Evolutionary conservation across 2,888 invertebrate genomes (phyloP).

Genomic region (Allygus modestus): DNA sequence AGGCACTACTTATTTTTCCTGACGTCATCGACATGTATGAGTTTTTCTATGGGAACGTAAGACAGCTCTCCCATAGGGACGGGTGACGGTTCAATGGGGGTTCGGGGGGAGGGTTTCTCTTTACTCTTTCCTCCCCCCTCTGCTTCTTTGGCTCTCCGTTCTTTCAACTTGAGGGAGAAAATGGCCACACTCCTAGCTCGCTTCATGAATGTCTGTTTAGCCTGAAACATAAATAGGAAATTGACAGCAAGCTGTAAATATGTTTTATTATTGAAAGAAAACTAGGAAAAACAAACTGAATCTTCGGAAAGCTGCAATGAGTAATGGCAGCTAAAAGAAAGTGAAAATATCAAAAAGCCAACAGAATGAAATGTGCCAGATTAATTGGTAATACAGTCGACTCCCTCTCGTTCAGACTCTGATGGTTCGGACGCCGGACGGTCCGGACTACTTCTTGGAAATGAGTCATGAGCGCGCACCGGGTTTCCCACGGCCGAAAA

Average conservation of each 20-base stretch:
- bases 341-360: too few species aligned
- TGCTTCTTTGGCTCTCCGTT: slow-evolving; percentile 87
- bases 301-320: too few species aligned
- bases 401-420: too few species aligned
- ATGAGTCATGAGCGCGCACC: too few species aligned
- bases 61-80: slow-evolving; percentile 81
- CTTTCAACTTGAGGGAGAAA: slow-evolving; percentile 88
- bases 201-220: slow-evolving; percentile 87
- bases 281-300: too few species aligned
- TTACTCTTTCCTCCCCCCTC: slow-evolving; percentile 76
- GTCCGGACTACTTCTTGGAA: too few species aligned
- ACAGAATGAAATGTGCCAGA: too few species aligned
- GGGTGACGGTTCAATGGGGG: slow-evolving; percentile 55
- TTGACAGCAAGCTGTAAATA: background rate
- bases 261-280: background rate
- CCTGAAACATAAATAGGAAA: slow-evolving; percentile 9
- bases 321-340: too few species aligned
- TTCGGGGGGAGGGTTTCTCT: slow-evolving; percentile 67
- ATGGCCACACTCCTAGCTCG: slow-evolving; percentile 91
- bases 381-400: too few species aligned
- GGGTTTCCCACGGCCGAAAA: too few species aligned
- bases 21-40: slow-evolving; percentile 77
- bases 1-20: slow-evolving; percentile 57
- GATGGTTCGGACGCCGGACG: too few species aligned
- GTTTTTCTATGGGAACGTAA: slow-evolving; percentile 90